A percentile compares a stretch with the other conserved stretches of the same genome.
Evolutionary conservation across 2,113 vertebrate species (phyloP).

Genomic region (Procavia capensis): DNA sequence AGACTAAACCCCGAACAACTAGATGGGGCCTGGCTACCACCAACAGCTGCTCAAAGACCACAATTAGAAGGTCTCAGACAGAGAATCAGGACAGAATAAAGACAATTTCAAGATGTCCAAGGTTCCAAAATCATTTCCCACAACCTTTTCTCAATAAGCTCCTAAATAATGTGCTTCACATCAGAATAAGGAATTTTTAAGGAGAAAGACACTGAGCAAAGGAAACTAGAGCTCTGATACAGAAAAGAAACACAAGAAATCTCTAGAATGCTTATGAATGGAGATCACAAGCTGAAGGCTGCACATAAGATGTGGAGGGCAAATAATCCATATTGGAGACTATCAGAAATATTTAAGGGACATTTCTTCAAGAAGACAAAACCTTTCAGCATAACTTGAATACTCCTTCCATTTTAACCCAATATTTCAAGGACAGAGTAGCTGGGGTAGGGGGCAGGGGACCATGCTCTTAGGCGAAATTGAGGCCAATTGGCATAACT

Average conservation of each 20-base stretch:
- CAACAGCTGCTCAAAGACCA: too few relatives aligned
- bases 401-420: too few relatives aligned
- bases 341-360: background rate
- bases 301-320: background rate
- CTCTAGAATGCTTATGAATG: background rate
- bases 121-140: background rate
- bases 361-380: background rate
- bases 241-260: background rate
- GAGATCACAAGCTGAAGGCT: background rate
- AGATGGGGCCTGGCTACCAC: too few relatives aligned
- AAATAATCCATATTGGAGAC: background rate
- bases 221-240: background rate
- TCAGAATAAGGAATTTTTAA: background rate
- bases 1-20: too few relatives aligned
- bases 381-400: too few relatives aligned
- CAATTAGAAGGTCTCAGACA: too few relatives aligned
- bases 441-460: too few relatives aligned
- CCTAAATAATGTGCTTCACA: background rate
- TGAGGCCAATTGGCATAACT: too few relatives aligned
- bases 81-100: background rate
- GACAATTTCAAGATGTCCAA: background rate
- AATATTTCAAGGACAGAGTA: too few relatives aligned
- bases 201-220: background rate
- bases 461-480: too few relatives aligned
- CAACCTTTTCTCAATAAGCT: background rate